Evolutionary conservation across 1,140 invertebrate species (phyloP), one percentile per base, ranked within the genome.

Genomic region (Nasonia giraulti): DNA sequence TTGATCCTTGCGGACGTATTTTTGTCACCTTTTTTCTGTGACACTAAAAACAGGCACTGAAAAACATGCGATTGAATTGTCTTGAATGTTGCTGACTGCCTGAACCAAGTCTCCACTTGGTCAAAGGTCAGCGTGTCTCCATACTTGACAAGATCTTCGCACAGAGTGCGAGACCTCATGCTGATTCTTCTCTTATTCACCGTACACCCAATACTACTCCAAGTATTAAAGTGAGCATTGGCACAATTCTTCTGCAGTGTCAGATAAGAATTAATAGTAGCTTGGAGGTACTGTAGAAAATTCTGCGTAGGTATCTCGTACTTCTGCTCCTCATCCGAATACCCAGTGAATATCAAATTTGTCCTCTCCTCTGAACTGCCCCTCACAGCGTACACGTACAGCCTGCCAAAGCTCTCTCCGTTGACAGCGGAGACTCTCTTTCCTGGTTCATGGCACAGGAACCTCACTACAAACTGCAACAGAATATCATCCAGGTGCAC

Each of bases 1-100:
- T 94, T 93, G 76, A 93, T 90, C 47, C 87, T 87, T 33, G 80
- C 80, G 5, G 87, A 84, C 0, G 90, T 89, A 69, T 92, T 93
- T 75, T 93, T 93, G 73, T 93, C 92, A 17, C 90, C 89, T 74
- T 93, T 93, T 77, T 93, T 93, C 66, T 93, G 92, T 7, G 92
- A 93, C 8, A 92, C 86, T 6, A 93, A 84, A 79, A 92, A 93
- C 17, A 93, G 89, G 80, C 91, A 93, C 81, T 93, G 92, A 73
- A 92, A 92, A 27, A 93, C 92, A 75, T 92, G 92, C 17, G 92
- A 93, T 83, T 93, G 92, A 73, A 93, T 93, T 1, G 47, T 84
- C 77, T 92, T 92, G 74, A 93, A 93, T 0, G 88, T 90, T 1
- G 89, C 87, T 14, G 89, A 87, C 7, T 90, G 87, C 0, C 75